Base-by-base conservation (phyloP, 2,888 invertebrate species). In the Pheosia gnoma region DNA sequence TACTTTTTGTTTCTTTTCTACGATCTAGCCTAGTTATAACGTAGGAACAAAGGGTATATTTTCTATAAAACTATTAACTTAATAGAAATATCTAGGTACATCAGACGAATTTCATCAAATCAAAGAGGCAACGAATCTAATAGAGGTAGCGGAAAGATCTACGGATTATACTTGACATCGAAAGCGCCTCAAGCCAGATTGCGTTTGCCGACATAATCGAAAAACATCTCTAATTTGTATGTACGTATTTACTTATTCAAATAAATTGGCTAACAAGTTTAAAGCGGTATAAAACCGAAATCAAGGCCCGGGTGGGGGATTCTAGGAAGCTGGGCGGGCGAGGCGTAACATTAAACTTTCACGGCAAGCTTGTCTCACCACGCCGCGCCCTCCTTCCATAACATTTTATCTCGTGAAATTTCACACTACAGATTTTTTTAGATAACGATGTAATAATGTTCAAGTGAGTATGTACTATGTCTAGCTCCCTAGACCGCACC, bases 291-390 rank as follows among this genome's bases (percentile, higher is more conserved):
- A 81, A 86, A 87, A 83, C 85, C 78, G 81, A 86, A 89, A 88
- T 87, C 89, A 85, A 82, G 83, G 80, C 74, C 75, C 71, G 77
- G 75, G 72, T 74, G 78, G 65, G 82, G 82, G 85, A 87, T 85
- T 82, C 81, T 84, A 84, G 83, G 80, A 79, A 83, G 79, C 80
- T 65, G 75, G 77, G 74, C 75, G 73, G 71, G 68, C 76, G 81
- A 81, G 79, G 83, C 81, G 79, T 85, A 81, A 85, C 87, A 89
- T 89, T 88, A 89, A 89, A 89, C 67, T 89, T 89, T 89, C 87
- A 89, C 76, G 79, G 78, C 77, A 77, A 80, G 78, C 77, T 78
- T 76, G 81, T 77, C 78, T 79, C 75, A 65, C 56, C 58, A 60
- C 57, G 60, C 63, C 58, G 65, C 61, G 58, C 72, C 73, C 72